A percentile compares a stretch with the other conserved stretches of the same genome.
These are phyloP conservation scores for Anguilla rostrata DNA, from an alignment of 2,113 vertebrate genomes.

Conservation along the genomic window DNA sequence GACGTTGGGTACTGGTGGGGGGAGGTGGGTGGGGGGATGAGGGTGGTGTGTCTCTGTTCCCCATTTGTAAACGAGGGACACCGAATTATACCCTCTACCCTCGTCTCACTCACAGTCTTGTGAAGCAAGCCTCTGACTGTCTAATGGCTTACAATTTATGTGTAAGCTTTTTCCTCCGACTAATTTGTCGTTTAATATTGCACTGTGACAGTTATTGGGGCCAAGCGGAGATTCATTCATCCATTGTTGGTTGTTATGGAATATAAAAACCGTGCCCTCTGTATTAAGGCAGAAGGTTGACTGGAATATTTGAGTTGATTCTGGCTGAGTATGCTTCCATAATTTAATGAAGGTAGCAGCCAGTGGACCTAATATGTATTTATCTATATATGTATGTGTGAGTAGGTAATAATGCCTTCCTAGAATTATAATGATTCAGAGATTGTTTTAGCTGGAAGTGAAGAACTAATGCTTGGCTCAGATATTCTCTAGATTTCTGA, in stretches of 20 bases:
- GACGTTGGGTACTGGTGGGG: neutral
- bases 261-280: neutral
- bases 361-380: neutral
- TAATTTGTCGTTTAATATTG: slow-evolving; percentile 16
- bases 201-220: neutral
- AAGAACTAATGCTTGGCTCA: neutral
- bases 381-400: neutral
- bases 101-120: neutral
- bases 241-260: slow-evolving; percentile 7
- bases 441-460: neutral
- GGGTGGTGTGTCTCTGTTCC: neutral
- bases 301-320: neutral
- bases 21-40: neutral
- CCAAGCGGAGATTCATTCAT: neutral
- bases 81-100: neutral
- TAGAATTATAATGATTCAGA: neutral
- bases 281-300: neutral
- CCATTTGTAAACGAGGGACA: too few relatives aligned
- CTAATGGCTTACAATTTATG: neutral
- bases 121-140: neutral
- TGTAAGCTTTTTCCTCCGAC: neutral
- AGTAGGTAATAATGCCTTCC: neutral
- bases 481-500: neutral
- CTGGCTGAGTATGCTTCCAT: neutral
- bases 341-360: neutral